These are phyloP conservation scores for Drosophila tristis DNA, from an alignment of 1,140 invertebrate genomes.

Conservation along the genomic window DNA sequence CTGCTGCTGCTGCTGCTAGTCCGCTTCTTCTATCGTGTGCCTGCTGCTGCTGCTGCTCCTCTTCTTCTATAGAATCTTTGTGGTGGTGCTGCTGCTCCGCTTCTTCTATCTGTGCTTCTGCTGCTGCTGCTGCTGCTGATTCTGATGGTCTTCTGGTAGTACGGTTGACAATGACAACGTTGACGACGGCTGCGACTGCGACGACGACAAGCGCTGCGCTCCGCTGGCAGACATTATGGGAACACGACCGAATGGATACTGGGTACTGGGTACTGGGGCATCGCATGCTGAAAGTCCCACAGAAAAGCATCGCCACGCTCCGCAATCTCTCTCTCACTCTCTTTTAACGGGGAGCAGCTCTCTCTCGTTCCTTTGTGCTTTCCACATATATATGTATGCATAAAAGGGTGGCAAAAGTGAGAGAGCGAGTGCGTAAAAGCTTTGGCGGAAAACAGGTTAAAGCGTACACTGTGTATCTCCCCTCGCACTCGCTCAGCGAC, in stretches of 20 bases:
- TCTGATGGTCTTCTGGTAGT: slow-evolving; percentile 44
- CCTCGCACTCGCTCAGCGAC: slow-evolving; percentile 19
- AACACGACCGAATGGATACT: slow-evolving; percentile 84
- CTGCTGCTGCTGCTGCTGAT: slow-evolving; percentile 40
- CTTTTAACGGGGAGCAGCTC: slow-evolving; percentile 1
- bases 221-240: slow-evolving; percentile 84
- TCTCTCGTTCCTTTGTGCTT: slow-evolving; percentile 49
- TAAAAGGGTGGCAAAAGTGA: slow-evolving; percentile 68
- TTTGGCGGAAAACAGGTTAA: slow-evolving; percentile 77
- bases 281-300: slow-evolving; percentile 59
- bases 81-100: slow-evolving; percentile 41
- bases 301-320: slow-evolving; percentile 38
- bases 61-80: slow-evolving; percentile 16
- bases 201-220: slow-evolving; percentile 71
- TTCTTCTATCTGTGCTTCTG: slow-evolving; percentile 41
- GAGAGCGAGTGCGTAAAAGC: slow-evolving; percentile 74
- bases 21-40: slow-evolving; percentile 32
- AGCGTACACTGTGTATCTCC: slow-evolving; percentile 57
- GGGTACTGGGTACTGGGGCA: slow-evolving; percentile 47
- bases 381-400: not conserved
- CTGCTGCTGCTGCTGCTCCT: slow-evolving; percentile 46
- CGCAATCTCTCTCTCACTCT: slow-evolving; percentile 10
- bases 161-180: slow-evolving; percentile 78
- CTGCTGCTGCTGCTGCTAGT: slow-evolving; percentile 30
- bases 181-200: slow-evolving; percentile 75